phyloP scores from a whole-genome alignment of 2,888 invertebrate genomes.

The Abscondita cerata region DNA sequence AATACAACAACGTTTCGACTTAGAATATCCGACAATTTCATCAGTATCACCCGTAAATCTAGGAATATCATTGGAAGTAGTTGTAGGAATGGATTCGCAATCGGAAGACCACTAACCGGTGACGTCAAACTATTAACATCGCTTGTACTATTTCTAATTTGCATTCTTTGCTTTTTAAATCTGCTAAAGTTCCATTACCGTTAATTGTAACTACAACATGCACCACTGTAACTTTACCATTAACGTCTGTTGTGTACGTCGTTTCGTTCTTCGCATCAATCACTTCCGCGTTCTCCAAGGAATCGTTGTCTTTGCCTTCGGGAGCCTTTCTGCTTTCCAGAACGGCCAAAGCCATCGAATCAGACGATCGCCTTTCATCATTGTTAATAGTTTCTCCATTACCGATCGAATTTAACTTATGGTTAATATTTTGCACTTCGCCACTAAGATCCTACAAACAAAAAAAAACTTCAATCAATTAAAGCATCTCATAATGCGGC shows the following conservation, averaged over 20 bases:
- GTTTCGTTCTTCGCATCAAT: slow-evolving; percentile 65
- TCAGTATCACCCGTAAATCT: slow-evolving; percentile 76
- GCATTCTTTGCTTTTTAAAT: slow-evolving; percentile 90
- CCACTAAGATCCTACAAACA: slow-evolving; percentile 46
- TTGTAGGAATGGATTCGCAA: slow-evolving; percentile 59
- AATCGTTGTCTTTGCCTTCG: slow-evolving; percentile 83
- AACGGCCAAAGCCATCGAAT: slow-evolving; percentile 38
- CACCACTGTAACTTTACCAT: slow-evolving; percentile 60
- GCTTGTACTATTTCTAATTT: slow-evolving; percentile 74
- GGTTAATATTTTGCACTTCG: slow-evolving; percentile 37
- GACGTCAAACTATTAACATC: slow-evolving; percentile 54
- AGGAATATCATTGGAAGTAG: slow-evolving; percentile 61
- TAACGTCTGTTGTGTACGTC: slow-evolving; percentile 74
- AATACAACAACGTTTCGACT: slow-evolving; percentile 75
- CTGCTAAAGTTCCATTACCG: slow-evolving; percentile 81
- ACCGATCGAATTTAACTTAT: slow-evolving; percentile 30
- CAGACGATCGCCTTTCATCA: slow-evolving; percentile 18
- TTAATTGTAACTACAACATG: slow-evolving; percentile 79
- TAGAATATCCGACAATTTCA: slow-evolving; percentile 77
- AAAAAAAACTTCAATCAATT: slow-evolving; percentile 10
- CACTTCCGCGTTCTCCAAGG: slow-evolving; percentile 67
- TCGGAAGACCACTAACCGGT: slow-evolving; percentile 57
- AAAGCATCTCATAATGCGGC: background rate
- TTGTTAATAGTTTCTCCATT: slow-evolving; percentile 37
- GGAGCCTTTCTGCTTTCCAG: slow-evolving; percentile 70